Evolutionary conservation across 2,888 invertebrate genomes (phyloP).

Genomic region (Eupithecia vulgata): DNA sequence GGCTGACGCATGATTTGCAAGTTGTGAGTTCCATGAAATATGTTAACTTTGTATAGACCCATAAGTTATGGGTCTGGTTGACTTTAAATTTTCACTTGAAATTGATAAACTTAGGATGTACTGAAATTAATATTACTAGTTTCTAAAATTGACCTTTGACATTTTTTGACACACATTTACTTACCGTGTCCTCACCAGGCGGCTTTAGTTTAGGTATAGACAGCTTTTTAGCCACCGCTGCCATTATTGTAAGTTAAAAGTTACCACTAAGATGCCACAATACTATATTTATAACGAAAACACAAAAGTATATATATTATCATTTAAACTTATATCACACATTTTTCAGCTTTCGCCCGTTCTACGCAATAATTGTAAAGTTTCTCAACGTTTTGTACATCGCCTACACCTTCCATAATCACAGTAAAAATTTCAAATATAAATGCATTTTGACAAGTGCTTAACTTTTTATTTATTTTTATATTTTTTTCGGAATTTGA

Average conservation of each 20-base stretch:
- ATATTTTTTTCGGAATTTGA: constrained; percentile 45
- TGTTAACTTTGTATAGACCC: not conserved
- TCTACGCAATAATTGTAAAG: constrained; percentile 38
- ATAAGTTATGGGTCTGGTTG: not conserved
- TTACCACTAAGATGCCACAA: constrained; percentile 74
- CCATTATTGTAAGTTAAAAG: constrained; percentile 68
- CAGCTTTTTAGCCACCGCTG: constrained; percentile 73
- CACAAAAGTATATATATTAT: constrained; percentile 43
- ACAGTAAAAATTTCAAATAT: constrained; percentile 47
- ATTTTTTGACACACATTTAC: constrained; percentile 48
- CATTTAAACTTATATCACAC: constrained; percentile 51
- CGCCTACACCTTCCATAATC: constrained; percentile 41
- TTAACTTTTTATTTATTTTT: constrained; percentile 54
- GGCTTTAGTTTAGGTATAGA: constrained; percentile 53
- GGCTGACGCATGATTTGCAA: not conserved
- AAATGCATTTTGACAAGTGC: constrained; percentile 65
- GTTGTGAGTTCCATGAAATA: not conserved
- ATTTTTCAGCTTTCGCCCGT: constrained; percentile 52
- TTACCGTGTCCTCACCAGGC: constrained; percentile 65
- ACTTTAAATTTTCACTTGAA: not conserved
- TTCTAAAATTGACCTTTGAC: constrained; percentile 51
- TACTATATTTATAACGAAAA: constrained; percentile 48
- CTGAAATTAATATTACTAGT: not conserved
- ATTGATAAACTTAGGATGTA: not conserved
- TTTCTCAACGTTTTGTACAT: constrained; percentile 32